Evolutionary conservation across 2,113 vertebrate species (phyloP), one percentile per base, ranked within the genome.

Genomic region (Lanius ludovicianus): DNA sequence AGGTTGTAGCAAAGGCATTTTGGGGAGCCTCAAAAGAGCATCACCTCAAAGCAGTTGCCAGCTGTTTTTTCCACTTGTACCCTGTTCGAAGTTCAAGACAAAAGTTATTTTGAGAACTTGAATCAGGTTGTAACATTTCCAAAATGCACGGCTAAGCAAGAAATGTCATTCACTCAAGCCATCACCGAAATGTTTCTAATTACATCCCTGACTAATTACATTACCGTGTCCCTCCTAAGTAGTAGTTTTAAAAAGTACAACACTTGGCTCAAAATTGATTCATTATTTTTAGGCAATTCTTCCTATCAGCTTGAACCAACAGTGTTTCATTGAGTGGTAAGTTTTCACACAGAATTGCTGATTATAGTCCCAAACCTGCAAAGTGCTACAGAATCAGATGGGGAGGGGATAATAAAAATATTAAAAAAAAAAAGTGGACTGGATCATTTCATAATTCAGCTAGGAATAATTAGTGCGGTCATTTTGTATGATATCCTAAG

Each of bases 241-340:
- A 55, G 37, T 44, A 53, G n/a, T 52, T 52, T 94, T 92, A 59
- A 81, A 84, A 94, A 93, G 67, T 42, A 21, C 46, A 73, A 31
- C 47, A 21, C 19, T 90, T 87, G 57, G 64, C 56, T 94, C 17
- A 56, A 30, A 89, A 84, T 19, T 37, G 52, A 52, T 84, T 84
- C 60, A 18, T 93, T 77, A 63, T 78, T 95, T 92, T 92, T 46
- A 95, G 49, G 83, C 39, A 95, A 35, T 77, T 93, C 53, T 62
- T 75, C 28, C 68, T 71, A 67, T 83, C 60, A 77, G 7, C 39
- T 70, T 90, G 83, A 94, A 90, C 88, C 60, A 52, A 83, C 47
- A 47, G 42, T 47, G 23, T 47, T 95, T 84, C 67, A 77, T 92
- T 17, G 4, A 49, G 65, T 87, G 44, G 16, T 59, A 64, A 68